These are phyloP conservation scores for Cotesia vestalis DNA, from an alignment of 1,140 invertebrate species.

Conservation along the genomic window DNA sequence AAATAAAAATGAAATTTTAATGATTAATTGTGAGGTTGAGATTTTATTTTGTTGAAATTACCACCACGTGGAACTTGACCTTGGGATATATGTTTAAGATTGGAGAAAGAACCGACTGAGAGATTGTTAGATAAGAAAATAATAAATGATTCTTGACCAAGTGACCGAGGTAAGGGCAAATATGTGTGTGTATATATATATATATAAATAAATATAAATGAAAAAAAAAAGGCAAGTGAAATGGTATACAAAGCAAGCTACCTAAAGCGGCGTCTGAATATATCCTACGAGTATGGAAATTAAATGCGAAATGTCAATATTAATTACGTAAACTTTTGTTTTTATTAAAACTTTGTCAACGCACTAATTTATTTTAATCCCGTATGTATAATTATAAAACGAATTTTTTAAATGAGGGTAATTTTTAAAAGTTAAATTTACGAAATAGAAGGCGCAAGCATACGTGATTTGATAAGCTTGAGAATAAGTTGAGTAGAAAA, in stretches of 20 bases:
- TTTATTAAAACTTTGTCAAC: neutral
- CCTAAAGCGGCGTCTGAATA: slow-evolving; percentile 55
- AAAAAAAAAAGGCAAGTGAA: neutral
- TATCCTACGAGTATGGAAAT: slow-evolving; percentile 54
- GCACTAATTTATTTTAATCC: too few relatives aligned
- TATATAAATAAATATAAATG: neutral
- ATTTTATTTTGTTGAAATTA: slow-evolving; percentile 4
- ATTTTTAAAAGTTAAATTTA: too few relatives aligned
- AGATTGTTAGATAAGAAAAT: slow-evolving; percentile 41
- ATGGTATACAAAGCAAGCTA: slow-evolving; percentile 2
- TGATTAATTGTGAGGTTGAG: too few relatives aligned
- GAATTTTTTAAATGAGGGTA: too few relatives aligned
- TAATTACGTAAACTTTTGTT: slow-evolving; percentile 50
- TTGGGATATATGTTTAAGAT: slow-evolving; percentile 1
- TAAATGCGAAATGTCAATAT: slow-evolving; percentile 50
- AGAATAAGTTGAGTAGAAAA: too few relatives aligned
- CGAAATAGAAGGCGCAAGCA: too few relatives aligned
- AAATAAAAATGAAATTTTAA: too few relatives aligned
- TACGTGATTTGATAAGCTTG: too few relatives aligned
- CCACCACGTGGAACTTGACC: slow-evolving; percentile 26
- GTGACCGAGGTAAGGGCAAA: slow-evolving; percentile 42
- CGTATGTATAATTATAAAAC: too few relatives aligned
- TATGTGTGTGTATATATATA: slow-evolving; percentile 18
- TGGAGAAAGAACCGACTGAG: neutral
- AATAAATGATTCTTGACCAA: slow-evolving; percentile 41